phyloP scores from a whole-genome alignment of 2,113 vertebrate species.

The Chamaetylas fuelleborni region DNA sequence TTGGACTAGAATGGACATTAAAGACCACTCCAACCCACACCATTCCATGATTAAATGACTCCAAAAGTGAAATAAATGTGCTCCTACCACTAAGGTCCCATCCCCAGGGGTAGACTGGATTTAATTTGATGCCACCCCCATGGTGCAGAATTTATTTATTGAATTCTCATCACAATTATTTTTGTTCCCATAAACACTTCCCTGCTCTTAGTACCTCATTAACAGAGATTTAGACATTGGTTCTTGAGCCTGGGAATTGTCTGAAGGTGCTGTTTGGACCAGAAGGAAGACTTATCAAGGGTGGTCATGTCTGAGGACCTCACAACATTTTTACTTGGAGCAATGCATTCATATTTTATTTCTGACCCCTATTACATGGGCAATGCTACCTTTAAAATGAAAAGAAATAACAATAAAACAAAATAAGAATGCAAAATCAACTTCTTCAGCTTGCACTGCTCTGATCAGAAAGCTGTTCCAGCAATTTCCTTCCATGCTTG shows the following conservation, averaged over 20 bases:
- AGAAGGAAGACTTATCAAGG: fast-evolving
- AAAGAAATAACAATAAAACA: too few species aligned
- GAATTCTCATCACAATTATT: not conserved
- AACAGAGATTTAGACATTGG: not conserved
- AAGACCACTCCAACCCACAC: not conserved
- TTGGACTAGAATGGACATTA: not conserved
- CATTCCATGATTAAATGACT: not conserved
- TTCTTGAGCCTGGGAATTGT: not conserved
- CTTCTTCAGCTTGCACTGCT: not conserved
- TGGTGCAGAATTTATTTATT: not conserved
- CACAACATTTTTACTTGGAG: not conserved
- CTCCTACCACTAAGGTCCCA: not conserved
- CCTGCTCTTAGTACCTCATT: not conserved
- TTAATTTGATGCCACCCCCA: not conserved
- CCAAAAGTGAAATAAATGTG: not conserved
- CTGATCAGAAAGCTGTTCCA: not conserved
- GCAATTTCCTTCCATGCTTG: not conserved
- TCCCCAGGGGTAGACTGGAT: not conserved
- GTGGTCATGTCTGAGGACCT: not conserved
- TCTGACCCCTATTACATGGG: not conserved
- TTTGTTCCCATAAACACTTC: not conserved
- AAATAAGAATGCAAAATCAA: not conserved
- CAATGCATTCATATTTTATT: not conserved
- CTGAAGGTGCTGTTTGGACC: not conserved
- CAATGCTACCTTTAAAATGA: not conserved